Percentiles rank a stretch among this genome's conserved stretches.
These are phyloP conservation scores for Acanthosepion pharaonis DNA, from an alignment of 2,888 invertebrate genomes.

Conservation along the genomic window DNA sequence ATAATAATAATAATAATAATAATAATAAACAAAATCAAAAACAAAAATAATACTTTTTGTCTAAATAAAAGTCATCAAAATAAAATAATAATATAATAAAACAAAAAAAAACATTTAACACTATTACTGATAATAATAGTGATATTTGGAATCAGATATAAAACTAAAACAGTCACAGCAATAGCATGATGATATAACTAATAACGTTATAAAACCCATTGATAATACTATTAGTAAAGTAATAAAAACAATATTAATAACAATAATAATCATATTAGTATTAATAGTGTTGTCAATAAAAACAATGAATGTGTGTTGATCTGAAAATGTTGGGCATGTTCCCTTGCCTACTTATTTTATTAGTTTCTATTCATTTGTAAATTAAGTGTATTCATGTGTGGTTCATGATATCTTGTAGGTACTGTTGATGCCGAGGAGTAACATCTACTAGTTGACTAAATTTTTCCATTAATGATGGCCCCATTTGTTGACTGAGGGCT, in stretches of 20 bases:
- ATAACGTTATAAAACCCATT: not conserved
- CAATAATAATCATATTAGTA: not conserved
- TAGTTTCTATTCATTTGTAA: not conserved
- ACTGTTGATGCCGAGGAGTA: constrained; percentile 64
- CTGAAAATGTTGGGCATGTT: not conserved
- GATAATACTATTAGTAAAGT: not conserved
- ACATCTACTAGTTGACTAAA: constrained; percentile 63
- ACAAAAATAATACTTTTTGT: no score
- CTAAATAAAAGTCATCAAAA: no score
- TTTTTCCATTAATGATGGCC: constrained; percentile 63
- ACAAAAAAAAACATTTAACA: no score
- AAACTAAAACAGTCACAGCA: not conserved
- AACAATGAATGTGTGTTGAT: not conserved
- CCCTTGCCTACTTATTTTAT: not conserved
- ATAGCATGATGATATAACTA: not conserved
- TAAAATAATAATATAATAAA: no score
- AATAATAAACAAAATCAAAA: no score
- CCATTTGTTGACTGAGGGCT: constrained; percentile 66
- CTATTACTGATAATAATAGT: not conserved
- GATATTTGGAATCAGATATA: not conserved
- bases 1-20: no score
- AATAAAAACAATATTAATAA: not conserved
- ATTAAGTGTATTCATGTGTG: not conserved
- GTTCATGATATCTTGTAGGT: constrained; percentile 62
- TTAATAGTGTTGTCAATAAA: not conserved